phyloP scores from a whole-genome alignment of 2,113 vertebrate species.

The Rhineura floridana region DNA sequence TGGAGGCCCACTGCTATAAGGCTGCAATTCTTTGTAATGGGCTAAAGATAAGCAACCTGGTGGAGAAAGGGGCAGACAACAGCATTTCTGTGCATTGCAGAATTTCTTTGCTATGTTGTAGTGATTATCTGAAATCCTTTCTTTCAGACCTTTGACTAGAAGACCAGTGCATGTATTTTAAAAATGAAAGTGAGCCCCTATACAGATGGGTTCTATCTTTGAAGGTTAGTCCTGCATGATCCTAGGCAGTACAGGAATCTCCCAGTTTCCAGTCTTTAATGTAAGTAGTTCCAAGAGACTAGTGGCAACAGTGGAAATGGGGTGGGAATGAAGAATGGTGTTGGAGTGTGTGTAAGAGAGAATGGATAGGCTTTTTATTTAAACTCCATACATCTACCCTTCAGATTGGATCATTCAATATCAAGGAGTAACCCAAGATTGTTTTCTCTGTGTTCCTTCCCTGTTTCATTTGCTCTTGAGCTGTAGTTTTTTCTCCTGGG shows the following conservation, averaged over 20 bases:
- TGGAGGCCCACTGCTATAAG: neutral
- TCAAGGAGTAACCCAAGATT: neutral
- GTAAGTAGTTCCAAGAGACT: neutral
- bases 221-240: neutral
- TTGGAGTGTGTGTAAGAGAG: neutral
- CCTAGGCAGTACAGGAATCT: neutral
- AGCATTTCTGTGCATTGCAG: neutral
- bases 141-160: neutral
- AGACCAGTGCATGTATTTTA: neutral
- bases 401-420: neutral
- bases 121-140: neutral
- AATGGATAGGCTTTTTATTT: neutral
- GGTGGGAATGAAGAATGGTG: neutral
- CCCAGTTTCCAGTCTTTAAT: neutral
- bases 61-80: neutral
- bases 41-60: neutral
- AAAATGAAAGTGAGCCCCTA: neutral
- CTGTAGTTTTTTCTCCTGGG: neutral
- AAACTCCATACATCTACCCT: neutral
- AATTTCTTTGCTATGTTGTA: neutral
- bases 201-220: neutral
- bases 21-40: neutral
- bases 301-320: neutral
- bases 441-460: neutral
- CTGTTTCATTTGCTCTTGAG: neutral